Percentiles rank a stretch among this genome's conserved stretches.
Conservation (phyloP, 2,797 vertebrate genomes). For the Tragelaphus oryx region DNA sequence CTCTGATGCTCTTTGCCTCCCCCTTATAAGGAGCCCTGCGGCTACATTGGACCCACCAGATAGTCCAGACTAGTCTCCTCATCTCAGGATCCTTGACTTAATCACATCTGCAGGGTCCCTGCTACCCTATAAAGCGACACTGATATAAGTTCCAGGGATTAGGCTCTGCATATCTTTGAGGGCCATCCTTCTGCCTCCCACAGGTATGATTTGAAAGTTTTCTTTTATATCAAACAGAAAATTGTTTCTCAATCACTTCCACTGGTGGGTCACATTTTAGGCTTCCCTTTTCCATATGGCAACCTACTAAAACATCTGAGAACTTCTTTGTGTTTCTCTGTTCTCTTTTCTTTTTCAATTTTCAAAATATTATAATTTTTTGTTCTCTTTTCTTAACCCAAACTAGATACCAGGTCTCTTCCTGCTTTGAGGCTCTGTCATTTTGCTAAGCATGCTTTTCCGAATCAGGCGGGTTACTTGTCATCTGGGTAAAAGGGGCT, state of each 20-base stretch:
- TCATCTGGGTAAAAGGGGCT: not conserved
- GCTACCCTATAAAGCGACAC: not conserved
- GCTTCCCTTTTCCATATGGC: not conserved
- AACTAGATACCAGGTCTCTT: not conserved
- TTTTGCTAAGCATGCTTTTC: not conserved
- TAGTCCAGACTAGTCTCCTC: not conserved
- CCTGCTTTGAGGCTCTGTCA: not conserved
- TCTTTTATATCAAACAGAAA: not conserved
- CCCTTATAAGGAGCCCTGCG: not conserved
- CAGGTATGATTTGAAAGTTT: not conserved
- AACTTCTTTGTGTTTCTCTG: not conserved
- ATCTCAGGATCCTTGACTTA: not conserved
- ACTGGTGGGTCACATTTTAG: not conserved
- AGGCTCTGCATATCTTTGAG: not conserved
- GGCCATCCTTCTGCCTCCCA: not conserved
- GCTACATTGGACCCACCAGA: not conserved
- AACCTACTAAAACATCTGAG: not conserved
- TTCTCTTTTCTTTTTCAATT: not conserved
- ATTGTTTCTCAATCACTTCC: not conserved
- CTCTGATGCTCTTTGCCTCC: not conserved
- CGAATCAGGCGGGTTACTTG: accelerated
- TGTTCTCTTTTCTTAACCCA: not conserved
- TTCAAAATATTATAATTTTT: not conserved
- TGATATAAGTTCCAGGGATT: not conserved
- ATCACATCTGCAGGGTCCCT: not conserved